These are phyloP conservation scores for Epistrophella euchroma DNA, from an alignment of 2,888 invertebrate genomes.

Conservation along the genomic window DNA sequence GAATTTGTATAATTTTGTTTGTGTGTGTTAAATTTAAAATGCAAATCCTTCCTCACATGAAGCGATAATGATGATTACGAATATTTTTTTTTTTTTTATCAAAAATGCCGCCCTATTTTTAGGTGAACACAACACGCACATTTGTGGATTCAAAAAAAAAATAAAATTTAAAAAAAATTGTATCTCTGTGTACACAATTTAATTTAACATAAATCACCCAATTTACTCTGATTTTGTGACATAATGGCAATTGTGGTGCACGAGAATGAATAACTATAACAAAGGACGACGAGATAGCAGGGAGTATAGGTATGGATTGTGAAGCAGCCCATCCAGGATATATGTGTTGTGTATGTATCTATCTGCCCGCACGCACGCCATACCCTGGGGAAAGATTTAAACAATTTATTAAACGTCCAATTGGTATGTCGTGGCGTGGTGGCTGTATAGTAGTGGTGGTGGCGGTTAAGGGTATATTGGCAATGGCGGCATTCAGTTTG, in stretches of 20 bases:
- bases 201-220: constrained; percentile 75
- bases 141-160: constrained; percentile 13
- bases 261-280: constrained; percentile 52
- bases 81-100: constrained; percentile 37
- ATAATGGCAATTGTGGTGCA: constrained; percentile 69
- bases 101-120: constrained; percentile 18
- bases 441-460: constrained; percentile 3
- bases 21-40: constrained; percentile 48
- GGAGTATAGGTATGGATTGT: too few relatives aligned
- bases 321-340: background rate
- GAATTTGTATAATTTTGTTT: constrained; percentile 24
- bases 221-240: constrained; percentile 75
- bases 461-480: constrained; percentile 8
- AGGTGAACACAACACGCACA: constrained; percentile 33
- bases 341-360: background rate
- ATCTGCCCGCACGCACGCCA: background rate
- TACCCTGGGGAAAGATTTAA: constrained; percentile 58
- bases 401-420: constrained; percentile 72
- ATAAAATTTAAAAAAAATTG: constrained; percentile 24
- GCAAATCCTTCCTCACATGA: constrained; percentile 49
- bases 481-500: constrained; percentile 35
- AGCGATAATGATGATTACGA: constrained; percentile 44
- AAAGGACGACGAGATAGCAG: constrained; percentile 32
- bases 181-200: constrained; percentile 70
- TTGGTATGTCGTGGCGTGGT: constrained; percentile 37